These are phyloP conservation scores for Petroica traversi DNA, from an alignment of 2,113 vertebrate genomes.

Conservation along the genomic window DNA sequence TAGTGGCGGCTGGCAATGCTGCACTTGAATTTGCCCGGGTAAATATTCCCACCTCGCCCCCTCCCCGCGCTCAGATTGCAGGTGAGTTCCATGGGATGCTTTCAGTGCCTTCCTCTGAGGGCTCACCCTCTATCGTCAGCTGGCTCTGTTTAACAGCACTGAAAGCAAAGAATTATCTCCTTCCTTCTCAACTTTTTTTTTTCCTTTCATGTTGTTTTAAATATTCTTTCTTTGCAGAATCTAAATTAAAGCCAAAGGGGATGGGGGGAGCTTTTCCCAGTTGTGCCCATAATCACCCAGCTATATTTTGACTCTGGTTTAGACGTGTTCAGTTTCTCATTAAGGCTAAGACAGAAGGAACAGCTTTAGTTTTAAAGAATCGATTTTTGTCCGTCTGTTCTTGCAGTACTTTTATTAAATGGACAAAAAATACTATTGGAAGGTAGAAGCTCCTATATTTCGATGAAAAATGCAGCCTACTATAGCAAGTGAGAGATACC, in stretches of 20 bases:
- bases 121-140: not conserved
- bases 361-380: not conserved
- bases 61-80: conserved; percentile 7
- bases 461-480: conserved; percentile 11
- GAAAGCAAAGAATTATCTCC: not conserved
- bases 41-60: conserved; percentile 47
- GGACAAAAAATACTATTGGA: not conserved
- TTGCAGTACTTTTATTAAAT: not conserved
- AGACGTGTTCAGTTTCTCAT: not conserved
- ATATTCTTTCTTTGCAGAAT: not conserved
- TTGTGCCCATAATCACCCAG: fast-evolving
- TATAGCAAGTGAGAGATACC: not conserved
- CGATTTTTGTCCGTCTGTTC: not conserved
- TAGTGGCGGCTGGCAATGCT: conserved; percentile 78
- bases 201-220: not conserved
- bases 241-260: not conserved
- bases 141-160: not conserved
- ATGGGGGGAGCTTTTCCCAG: not conserved
- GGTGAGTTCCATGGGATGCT: not conserved
- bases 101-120: not conserved
- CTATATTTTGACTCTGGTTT: not conserved
- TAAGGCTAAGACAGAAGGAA: not conserved
- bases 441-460: not conserved
- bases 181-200: not conserved
- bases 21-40: conserved; percentile 67